Conservation (phyloP, 2,113 vertebrate species). For the Ancistrus triradiatus region DNA sequence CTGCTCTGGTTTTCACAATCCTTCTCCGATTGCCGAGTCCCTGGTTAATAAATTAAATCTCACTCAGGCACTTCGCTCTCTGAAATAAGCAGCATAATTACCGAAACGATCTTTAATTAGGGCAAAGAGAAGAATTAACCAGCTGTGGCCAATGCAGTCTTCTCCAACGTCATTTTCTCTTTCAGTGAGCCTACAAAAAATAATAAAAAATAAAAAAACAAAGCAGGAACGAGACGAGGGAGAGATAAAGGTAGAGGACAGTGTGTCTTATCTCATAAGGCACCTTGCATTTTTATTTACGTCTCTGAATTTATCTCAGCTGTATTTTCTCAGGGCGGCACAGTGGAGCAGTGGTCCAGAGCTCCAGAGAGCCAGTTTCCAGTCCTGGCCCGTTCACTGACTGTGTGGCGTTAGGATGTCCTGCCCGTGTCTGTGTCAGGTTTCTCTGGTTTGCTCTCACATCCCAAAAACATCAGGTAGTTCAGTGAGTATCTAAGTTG, state of each 20-base stretch:
- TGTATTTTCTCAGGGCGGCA: too few species aligned
- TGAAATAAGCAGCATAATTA: conserved; percentile 52
- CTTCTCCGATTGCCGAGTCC: conserved; percentile 44
- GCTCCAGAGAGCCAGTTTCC: too few species aligned
- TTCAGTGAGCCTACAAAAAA: conserved; percentile 45
- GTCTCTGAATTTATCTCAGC: too few species aligned
- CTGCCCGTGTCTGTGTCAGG: too few species aligned
- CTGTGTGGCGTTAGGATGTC: too few species aligned
- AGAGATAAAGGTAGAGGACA: conserved; percentile 12
- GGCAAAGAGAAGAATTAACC: conserved; percentile 54
- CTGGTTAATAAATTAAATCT: conserved; percentile 53
- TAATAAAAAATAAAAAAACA: too few species aligned
- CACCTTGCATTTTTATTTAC: conserved; percentile 28
- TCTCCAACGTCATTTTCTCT: conserved; percentile 44
- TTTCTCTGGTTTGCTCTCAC: too few species aligned
- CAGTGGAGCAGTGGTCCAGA: too few species aligned
- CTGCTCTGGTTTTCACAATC: conserved; percentile 38
- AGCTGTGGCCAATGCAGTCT: conserved; percentile 38
- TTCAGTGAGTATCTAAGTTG: too few species aligned
- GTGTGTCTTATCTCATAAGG: background rate
- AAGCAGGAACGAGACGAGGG: conserved; percentile 9
- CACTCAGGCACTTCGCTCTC: conserved; percentile 44
- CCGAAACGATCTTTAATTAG: conserved; percentile 55
- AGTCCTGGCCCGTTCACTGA: too few species aligned
- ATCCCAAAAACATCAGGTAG: too few species aligned